Percentiles rank a stretch among this genome's conserved stretches.
Conservation (phyloP, 1,140 invertebrate genomes). For the Sitodiplosis mosellana region DNA sequence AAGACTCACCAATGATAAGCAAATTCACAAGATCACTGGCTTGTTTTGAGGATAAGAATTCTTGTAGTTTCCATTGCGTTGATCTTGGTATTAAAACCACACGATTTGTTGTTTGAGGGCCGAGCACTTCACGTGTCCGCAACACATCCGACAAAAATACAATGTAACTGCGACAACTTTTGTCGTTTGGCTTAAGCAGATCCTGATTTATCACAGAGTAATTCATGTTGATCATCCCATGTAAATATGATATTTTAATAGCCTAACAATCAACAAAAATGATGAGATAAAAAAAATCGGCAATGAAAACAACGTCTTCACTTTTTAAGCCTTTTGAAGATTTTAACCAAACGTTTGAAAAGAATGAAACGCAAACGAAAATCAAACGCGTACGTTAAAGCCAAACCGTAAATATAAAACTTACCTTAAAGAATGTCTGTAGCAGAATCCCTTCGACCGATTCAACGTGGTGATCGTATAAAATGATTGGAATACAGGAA, state of each 20-base stretch:
- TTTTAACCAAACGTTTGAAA: not conserved
- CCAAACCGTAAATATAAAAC: not conserved
- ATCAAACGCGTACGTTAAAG: no score
- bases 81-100: constrained; percentile 42
- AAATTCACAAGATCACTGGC: constrained; percentile 45
- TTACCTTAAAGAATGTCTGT: constrained; percentile 30
- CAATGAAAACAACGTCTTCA: not conserved
- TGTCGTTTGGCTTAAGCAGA: constrained; percentile 18
- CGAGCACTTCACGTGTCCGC: constrained; percentile 32
- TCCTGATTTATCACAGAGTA: constrained; percentile 20
- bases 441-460: constrained; percentile 31
- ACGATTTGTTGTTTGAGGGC: constrained; percentile 33
- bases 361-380: no score
- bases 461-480: constrained; percentile 37
- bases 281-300: not conserved
- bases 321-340: not conserved
- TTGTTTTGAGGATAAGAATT: constrained; percentile 37
- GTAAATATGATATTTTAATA: constrained; percentile 34
- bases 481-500: constrained; percentile 37
- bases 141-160: constrained; percentile 42
- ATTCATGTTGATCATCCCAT: constrained; percentile 33
- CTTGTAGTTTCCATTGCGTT: constrained; percentile 46
- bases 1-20: constrained; percentile 38
- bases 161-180: constrained; percentile 39
- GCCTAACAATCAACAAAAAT: constrained; percentile 11